Evolutionary conservation across 2,888 invertebrate genomes (phyloP).

Genomic region (Cataglyphis altisquamis): DNA sequence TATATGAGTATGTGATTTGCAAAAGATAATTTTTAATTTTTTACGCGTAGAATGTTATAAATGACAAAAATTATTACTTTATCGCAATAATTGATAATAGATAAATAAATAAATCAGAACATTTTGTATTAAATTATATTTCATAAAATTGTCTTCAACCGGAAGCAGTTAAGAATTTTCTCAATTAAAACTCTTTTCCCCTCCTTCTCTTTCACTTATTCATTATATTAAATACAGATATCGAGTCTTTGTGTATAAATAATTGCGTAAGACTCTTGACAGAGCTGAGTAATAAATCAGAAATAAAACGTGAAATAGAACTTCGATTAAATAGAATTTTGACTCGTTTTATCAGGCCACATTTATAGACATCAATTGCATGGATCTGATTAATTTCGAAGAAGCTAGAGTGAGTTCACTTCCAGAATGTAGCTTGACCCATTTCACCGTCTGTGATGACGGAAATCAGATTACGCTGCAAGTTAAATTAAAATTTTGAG

Average conservation of each 20-base stretch:
- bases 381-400: slow-evolving; percentile 34
- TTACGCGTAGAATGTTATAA: background rate
- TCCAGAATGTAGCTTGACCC: slow-evolving; percentile 22
- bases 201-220: background rate
- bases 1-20: background rate
- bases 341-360: background rate
- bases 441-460: slow-evolving; percentile 22
- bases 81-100: background rate
- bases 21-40: background rate
- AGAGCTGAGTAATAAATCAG: background rate
- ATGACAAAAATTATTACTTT: background rate
- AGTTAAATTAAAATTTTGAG: slow-evolving; percentile 47
- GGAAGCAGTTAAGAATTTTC: background rate
- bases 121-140: background rate
- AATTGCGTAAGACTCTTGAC: background rate
- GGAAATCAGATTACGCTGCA: slow-evolving; percentile 43
- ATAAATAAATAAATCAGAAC: background rate
- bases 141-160: background rate
- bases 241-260: background rate
- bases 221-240: background rate
- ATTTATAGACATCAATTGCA: slow-evolving; percentile 29
- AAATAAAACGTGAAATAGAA: background rate
- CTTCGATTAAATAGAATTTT: slow-evolving; percentile 12
- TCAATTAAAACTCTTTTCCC: background rate
- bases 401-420: slow-evolving; percentile 20